phyloP scores from a whole-genome alignment of 2,797 vertebrate species.

The Kryptopterus vitreolus region DNA sequence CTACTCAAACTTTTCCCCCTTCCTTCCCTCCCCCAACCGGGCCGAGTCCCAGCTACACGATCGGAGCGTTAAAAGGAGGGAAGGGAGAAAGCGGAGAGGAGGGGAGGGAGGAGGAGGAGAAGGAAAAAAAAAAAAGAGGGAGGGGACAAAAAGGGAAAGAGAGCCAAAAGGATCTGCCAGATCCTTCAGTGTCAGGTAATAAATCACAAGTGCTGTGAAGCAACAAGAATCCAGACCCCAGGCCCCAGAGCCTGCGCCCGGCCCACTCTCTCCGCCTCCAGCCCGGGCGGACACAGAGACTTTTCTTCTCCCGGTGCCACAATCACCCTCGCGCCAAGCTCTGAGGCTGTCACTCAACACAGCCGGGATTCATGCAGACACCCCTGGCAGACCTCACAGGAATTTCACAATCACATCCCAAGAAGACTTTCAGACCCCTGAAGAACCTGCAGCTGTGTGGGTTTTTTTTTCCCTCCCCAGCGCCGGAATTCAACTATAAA shows the following conservation, averaged over 20 bases:
- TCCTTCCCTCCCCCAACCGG: conserved; percentile 56
- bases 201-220: conserved; percentile 74
- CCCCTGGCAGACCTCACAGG: conserved; percentile 4
- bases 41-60: conserved; percentile 69
- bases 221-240: conserved; percentile 64
- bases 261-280: conserved; percentile 52
- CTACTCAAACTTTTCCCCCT: conserved; percentile 22
- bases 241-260: conserved; percentile 35
- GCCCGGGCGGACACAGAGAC: conserved; percentile 61
- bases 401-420: conserved; percentile 48
- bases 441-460: conserved; percentile 4
- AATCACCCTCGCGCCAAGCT: conserved; percentile 67
- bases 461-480: background rate
- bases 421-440: conserved; percentile 34
- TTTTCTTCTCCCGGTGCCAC: conserved; percentile 73
- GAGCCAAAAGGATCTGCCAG: conserved; percentile 59
- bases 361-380: conserved; percentile 53
- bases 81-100: conserved; percentile 37
- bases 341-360: conserved; percentile 64
- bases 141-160: conserved; percentile 64
- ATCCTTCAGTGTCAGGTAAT: conserved; percentile 73
- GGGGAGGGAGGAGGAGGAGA: conserved; percentile 61
- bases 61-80: conserved; percentile 70
- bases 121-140: conserved; percentile 54
- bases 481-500: background rate